Evolutionary conservation across 2,113 vertebrate species (phyloP).

Genomic region (Gorsachius goisagi): DNA sequence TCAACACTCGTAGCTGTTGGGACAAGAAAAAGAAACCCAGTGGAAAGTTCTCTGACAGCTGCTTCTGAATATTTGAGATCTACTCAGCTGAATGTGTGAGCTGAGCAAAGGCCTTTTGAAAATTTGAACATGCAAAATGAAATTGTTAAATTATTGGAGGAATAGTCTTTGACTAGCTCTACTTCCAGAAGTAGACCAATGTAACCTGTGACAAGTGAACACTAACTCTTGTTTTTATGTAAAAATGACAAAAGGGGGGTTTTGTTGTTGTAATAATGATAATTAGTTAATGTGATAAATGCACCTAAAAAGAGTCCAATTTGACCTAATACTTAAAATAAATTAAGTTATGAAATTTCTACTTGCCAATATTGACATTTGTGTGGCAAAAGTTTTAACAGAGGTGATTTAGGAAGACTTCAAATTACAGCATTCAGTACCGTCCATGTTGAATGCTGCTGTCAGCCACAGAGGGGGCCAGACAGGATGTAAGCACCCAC

Average conservation of each 20-base stretch:
- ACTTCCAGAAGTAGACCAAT: background rate
- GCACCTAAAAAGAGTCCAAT: background rate
- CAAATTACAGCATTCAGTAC: background rate
- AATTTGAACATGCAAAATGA: background rate
- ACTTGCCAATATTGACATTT: background rate
- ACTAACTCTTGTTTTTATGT: background rate
- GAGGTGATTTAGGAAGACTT: background rate
- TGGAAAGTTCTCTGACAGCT: slow-evolving; percentile 36
- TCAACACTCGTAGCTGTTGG: background rate
- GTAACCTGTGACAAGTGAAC: background rate
- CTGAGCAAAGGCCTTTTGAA: background rate
- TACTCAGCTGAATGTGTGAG: background rate
- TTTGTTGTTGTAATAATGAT: background rate
- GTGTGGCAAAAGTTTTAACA: background rate
- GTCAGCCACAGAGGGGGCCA: background rate
- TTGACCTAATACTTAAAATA: background rate
- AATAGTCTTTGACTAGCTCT: background rate
- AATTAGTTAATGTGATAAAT: background rate
- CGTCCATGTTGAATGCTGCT: rapidly evolving
- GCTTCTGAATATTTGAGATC: slow-evolving; percentile 20
- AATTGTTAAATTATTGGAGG: background rate
- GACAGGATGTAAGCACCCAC: rapidly evolving
- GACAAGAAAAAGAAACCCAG: slow-evolving; percentile 1
- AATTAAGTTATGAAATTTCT: background rate
- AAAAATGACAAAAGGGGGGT: background rate